These are phyloP conservation scores for Idaea dimidiata DNA, from an alignment of 2,888 invertebrate species.

Conservation along the genomic window DNA sequence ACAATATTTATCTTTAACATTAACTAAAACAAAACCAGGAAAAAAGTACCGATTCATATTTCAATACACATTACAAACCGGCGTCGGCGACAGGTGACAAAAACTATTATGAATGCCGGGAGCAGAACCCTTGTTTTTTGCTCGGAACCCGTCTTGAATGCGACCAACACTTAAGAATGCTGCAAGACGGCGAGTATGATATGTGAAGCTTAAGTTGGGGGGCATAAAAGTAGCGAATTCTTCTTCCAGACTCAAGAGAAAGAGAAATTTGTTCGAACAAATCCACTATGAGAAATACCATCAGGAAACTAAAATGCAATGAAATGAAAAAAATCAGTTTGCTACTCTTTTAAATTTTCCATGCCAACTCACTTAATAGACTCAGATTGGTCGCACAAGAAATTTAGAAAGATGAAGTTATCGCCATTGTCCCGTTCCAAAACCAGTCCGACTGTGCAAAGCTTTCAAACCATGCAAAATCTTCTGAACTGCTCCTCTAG, in stretches of 20 bases:
- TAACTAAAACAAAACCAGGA: background rate
- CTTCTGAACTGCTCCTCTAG: too few species aligned
- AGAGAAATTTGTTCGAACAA: too few species aligned
- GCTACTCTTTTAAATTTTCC: too few species aligned
- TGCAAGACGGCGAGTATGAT: constrained; percentile 34
- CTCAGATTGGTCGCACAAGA: too few species aligned
- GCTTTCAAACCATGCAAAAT: background rate
- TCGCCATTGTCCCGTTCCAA: too few species aligned
- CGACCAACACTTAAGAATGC: constrained; percentile 57
- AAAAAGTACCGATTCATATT: constrained; percentile 42
- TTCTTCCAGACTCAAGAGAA: background rate
- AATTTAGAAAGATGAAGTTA: too few species aligned
- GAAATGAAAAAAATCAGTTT: too few species aligned
- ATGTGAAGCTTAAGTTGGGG: constrained; percentile 23
- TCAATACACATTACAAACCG: constrained; percentile 50
- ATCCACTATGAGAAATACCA: too few species aligned
- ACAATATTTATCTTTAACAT: constrained; percentile 13
- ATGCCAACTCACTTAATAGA: too few species aligned
- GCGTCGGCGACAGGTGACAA: constrained; percentile 63
- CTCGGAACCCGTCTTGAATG: constrained; percentile 60
- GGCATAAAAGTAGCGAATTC: constrained; percentile 26
- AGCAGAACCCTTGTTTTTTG: constrained; percentile 57
- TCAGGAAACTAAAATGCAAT: background rate
- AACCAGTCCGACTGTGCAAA: too few species aligned
- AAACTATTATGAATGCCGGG: constrained; percentile 68